Conservation (phyloP, 2,888 invertebrate species). For the Zygogramma bicolorata region DNA sequence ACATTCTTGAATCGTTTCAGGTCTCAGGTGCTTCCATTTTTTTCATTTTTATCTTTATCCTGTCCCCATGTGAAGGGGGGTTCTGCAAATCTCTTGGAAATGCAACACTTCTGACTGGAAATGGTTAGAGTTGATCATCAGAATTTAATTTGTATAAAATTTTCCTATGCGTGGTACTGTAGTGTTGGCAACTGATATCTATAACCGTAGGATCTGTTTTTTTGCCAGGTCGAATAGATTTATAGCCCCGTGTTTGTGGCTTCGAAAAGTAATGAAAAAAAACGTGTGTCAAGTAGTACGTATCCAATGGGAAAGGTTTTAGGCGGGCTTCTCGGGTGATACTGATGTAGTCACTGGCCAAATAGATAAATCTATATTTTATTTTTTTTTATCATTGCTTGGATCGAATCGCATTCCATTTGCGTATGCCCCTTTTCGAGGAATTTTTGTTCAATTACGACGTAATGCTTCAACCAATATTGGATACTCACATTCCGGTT, state of each 20-base stretch:
- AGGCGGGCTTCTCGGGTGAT: not conserved
- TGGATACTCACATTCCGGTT: not conserved
- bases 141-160: not conserved
- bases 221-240: not conserved
- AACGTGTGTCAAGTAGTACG: not conserved
- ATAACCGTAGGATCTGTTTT: not conserved
- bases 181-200: not conserved
- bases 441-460: not conserved
- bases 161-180: not conserved
- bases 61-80: no score
- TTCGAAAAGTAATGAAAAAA: not conserved
- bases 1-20: no score
- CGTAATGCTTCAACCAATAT: not conserved
- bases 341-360: not conserved
- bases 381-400: not conserved
- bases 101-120: not conserved
- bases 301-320: not conserved
- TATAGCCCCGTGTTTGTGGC: not conserved
- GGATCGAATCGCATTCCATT: not conserved
- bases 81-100: not conserved
- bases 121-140: not conserved
- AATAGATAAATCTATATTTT: no score
- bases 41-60: no score
- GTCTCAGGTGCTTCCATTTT: no score
- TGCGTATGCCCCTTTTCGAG: no score